These are phyloP conservation scores for Caenorhabditis sp. DNA, from an alignment of 2,888 invertebrate species.

Conservation along the genomic window DNA sequence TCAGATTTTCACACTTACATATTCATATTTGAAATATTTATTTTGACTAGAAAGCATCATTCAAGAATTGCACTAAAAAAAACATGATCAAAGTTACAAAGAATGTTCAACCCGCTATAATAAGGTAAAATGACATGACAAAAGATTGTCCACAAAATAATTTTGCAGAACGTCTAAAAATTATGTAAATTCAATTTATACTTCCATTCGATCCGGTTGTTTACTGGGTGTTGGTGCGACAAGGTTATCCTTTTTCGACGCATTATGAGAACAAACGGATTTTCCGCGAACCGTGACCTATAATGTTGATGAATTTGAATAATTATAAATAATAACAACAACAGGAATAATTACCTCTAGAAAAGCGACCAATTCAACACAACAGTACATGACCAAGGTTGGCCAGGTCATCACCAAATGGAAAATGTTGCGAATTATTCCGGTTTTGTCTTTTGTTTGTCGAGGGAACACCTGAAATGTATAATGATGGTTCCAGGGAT, in stretches of 20 bases:
- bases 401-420: slow-evolving; percentile 63
- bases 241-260: slow-evolving; percentile 66
- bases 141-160: not conserved
- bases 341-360: slow-evolving; percentile 44
- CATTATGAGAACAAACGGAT: slow-evolving; percentile 63
- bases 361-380: slow-evolving; percentile 61
- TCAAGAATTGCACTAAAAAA: not conserved
- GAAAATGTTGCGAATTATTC: slow-evolving; percentile 60
- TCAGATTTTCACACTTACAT: not conserved
- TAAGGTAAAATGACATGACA: not conserved
- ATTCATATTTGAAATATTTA: not conserved
- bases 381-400: slow-evolving; percentile 61
- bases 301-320: not conserved
- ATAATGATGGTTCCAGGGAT: not conserved
- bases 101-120: not conserved
- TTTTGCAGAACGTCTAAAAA: not conserved
- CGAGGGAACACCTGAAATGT: slow-evolving; percentile 55
- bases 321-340: not conserved
- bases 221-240: slow-evolving; percentile 49
- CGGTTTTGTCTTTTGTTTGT: slow-evolving; percentile 58
- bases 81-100: not conserved
- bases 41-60: not conserved
- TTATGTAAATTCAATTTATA: slow-evolving; percentile 16
- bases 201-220: slow-evolving; percentile 55
- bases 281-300: slow-evolving; percentile 63